phyloP scores from a whole-genome alignment of 2,797 vertebrate species.

The Rhinichthys osculus region DNA sequence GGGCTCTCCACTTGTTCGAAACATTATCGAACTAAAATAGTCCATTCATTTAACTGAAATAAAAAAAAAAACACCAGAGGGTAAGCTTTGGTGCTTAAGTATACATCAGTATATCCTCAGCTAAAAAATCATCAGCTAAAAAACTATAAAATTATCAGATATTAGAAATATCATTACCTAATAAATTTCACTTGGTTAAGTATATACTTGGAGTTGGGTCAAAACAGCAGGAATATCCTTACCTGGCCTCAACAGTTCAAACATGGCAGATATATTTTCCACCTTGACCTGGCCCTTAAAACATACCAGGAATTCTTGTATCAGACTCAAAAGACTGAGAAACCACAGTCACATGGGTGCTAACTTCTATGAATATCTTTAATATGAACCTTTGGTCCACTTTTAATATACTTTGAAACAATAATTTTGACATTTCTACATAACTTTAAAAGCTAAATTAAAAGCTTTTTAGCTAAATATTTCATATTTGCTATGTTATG shows the following conservation, averaged over 20 bases:
- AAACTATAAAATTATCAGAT: neutral
- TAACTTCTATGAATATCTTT: slow-evolving; percentile 13
- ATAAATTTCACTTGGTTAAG: neutral
- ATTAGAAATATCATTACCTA: neutral
- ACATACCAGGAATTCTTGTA: slow-evolving; percentile 44
- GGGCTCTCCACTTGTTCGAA: neutral
- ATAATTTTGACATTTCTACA: neutral
- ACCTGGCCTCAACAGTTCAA: slow-evolving; percentile 39
- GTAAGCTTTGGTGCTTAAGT: neutral
- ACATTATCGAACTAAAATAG: neutral
- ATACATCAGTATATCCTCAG: too few species aligned
- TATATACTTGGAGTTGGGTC: neutral
- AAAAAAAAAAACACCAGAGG: neutral
- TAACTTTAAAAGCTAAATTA: neutral
- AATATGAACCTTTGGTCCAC: neutral
- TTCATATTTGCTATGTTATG: neutral
- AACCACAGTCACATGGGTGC: slow-evolving; percentile 7
- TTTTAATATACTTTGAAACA: neutral
- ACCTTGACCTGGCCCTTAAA: slow-evolving; percentile 35
- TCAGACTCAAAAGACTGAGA: neutral
- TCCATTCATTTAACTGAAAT: neutral
- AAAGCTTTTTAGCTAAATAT: too few species aligned
- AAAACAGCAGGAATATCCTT: slow-evolving; percentile 31
- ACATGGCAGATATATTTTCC: slow-evolving; percentile 24
- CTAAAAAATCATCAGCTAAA: neutral